A percentile compares a stretch with the other conserved stretches of the same genome.
Conservation (phyloP, 2,888 invertebrate genomes). For the Zygogramma bicolorata region DNA sequence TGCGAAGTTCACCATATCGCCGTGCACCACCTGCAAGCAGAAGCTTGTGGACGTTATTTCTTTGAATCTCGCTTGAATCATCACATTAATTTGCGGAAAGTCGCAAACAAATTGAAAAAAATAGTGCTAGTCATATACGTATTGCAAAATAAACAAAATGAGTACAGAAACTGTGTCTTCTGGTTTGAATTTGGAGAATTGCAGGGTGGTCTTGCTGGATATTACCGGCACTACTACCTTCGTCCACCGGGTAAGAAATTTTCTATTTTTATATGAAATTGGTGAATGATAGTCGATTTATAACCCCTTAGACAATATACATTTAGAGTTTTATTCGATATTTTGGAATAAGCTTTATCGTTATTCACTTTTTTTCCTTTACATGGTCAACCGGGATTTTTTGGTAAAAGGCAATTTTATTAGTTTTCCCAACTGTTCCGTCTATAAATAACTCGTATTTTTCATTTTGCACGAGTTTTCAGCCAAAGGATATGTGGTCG, state of each 20-base stretch:
- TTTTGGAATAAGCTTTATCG: background rate
- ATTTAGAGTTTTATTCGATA: background rate
- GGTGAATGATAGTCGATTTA: background rate
- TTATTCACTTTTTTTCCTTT: slow-evolving; percentile 6
- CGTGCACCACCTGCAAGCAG: slow-evolving; percentile 42
- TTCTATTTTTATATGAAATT: background rate
- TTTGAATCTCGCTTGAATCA: background rate
- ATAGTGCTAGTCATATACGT: slow-evolving; percentile 1
- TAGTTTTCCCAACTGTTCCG: background rate
- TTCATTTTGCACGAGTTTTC: slow-evolving; percentile 49
- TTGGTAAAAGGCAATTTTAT: slow-evolving; percentile 7
- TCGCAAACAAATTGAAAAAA: background rate
- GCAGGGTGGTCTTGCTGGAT: slow-evolving; percentile 78
- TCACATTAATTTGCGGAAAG: background rate
- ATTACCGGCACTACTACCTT: slow-evolving; percentile 83
- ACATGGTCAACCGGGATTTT: slow-evolving; percentile 11
- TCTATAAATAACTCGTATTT: slow-evolving; percentile 33
- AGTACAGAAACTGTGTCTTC: slow-evolving; percentile 45
- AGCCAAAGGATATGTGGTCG: slow-evolving; percentile 54
- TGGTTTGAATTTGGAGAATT: slow-evolving; percentile 64
- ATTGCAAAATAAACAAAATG: background rate
- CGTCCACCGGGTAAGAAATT: slow-evolving; percentile 78
- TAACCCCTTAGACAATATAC: too few relatives aligned
- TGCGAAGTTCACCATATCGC: slow-evolving; percentile 52
- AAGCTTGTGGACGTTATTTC: slow-evolving; percentile 15